Evolutionary conservation across 2,797 vertebrate genomes (phyloP), one percentile per base, ranked within the genome.

Genomic region (Sebastes miniatus): DNA sequence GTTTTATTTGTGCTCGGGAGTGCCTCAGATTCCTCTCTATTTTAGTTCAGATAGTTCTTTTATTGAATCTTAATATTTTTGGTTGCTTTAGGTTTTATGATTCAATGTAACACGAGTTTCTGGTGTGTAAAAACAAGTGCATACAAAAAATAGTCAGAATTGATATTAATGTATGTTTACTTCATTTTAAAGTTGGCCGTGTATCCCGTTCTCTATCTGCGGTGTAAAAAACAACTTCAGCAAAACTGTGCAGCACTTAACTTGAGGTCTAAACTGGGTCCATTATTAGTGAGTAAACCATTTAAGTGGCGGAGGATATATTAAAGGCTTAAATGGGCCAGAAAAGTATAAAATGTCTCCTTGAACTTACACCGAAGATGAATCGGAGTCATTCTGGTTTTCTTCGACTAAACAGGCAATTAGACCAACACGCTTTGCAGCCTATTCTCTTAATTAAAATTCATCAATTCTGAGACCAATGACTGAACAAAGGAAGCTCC

Each of bases 381-480:
- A 88, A 91, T 85, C 31, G 0, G 47, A 27, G 27, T 58, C 36
- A 43, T 75, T 86, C 76, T 75, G 56, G 73, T 82, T 91, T 91
- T 76, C 75, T 77, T 73, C 6, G 2, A 77, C 79, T 79, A 83
- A 88, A 88, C 72, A 86, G 81, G 79, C 87, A 89, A 91, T 90
- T 83, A 91, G 64, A 52, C 57, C 70, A 72, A 74, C 24, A 3
- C 0, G 16, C 56, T 47, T 77, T 66, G 5, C 25, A 31, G 65
- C 63, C 47, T 76, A 50, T 81, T 82, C 76, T 78, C 31, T 56
- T 80, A 80, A 88, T 90, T 90, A 88, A 89, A 91, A 86, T 87
- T 57, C 22, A 90, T 82, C 79, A 80, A 70, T 83, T 84, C 69
- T 64, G 36, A 79, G 58, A 80, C 73, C 68, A 80, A 59, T 31